Base-by-base conservation (phyloP, 2,113 vertebrate species). In the Sakesphorus luctuosus region DNA sequence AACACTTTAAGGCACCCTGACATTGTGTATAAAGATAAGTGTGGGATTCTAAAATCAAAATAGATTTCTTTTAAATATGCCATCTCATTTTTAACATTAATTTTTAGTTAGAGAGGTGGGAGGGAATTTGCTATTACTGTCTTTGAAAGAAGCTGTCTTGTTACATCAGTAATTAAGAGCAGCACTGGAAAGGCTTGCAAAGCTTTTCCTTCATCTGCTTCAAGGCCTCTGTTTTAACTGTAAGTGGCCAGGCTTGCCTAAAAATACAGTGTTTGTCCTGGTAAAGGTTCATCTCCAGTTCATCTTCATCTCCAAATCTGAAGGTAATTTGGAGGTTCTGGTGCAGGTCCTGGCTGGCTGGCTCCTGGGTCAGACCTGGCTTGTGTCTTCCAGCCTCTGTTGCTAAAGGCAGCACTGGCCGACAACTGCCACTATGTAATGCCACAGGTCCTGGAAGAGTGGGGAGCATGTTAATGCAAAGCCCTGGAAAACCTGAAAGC, bases 11-110 rank as follows among this genome's bases (percentile, higher is more conserved):
- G 67, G 67, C 50, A 67, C 69, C 47, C 56, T 59, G 83, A 88
- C 53, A 77, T 7, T 44, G 11, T 71, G 47, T 85, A 35, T 74
- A 93, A 93, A 93, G 71, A 38, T 91, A 84, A 92, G 59, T 80
- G 71, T 74, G 63, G 82, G 67, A 93, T 93, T 91, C 68, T 90
- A 90, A 96, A 94, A 90, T 78, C 68, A 90, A 93, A 93, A 94
- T 46, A 95, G 49, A 75, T 93, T 95, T 89, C 80, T 91, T 93
- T 94, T 87, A 85, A 85, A 63, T 67, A 25, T 23, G 83, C 52
- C 44, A 80, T 63, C 84, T 90, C 26, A 13, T 94, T 91, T 91
- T 69, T 90, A 91, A 86, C 28, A 36, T 55, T 90, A 95, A 84
- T 67, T 93, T 97, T 96, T 90, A 74, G 46, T 93, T 93, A 61